These are phyloP conservation scores for Theretra japonica DNA, from an alignment of 2,888 invertebrate species.

Conservation along the genomic window DNA sequence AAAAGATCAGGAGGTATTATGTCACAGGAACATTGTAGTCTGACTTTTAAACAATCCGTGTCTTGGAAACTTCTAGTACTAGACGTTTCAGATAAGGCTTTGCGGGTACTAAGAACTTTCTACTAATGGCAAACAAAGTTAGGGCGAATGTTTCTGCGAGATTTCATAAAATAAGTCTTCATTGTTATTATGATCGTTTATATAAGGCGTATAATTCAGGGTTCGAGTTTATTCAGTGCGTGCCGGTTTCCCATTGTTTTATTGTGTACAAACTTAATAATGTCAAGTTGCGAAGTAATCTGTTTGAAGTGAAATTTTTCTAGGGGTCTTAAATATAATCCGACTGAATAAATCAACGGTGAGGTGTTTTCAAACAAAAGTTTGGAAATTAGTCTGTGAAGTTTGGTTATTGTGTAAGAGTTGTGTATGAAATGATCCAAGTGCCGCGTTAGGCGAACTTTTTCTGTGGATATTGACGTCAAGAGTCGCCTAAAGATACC, in stretches of 20 bases:
- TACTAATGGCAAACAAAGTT: constrained; percentile 47
- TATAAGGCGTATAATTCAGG: not conserved
- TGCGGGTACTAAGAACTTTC: constrained; percentile 40
- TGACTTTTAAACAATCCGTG: constrained; percentile 49
- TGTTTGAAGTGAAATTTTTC: not conserved
- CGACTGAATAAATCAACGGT: not conserved
- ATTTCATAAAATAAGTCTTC: constrained; percentile 43
- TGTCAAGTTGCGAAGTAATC: not conserved
- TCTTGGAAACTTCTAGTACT: constrained; percentile 40
- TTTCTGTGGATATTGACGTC: no score
- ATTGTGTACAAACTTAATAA: constrained; percentile 8
- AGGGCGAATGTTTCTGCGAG: constrained; percentile 43
- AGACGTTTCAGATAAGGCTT: constrained; percentile 42
- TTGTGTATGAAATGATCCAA: not conserved
- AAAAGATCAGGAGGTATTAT: constrained; percentile 38
- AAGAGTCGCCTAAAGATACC: no score
- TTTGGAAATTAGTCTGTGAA: not conserved
- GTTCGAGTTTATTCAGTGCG: not conserved
- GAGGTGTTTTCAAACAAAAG: constrained; percentile 7
- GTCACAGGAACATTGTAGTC: constrained; percentile 38
- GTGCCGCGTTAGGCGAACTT: not conserved
- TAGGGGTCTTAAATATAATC: not conserved
- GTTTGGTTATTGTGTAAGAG: not conserved
- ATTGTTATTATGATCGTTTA: constrained; percentile 17
- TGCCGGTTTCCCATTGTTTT: constrained; percentile 17